Base-by-base conservation (phyloP, 2,797 vertebrate species). In the Pachyuromys duprasi region DNA sequence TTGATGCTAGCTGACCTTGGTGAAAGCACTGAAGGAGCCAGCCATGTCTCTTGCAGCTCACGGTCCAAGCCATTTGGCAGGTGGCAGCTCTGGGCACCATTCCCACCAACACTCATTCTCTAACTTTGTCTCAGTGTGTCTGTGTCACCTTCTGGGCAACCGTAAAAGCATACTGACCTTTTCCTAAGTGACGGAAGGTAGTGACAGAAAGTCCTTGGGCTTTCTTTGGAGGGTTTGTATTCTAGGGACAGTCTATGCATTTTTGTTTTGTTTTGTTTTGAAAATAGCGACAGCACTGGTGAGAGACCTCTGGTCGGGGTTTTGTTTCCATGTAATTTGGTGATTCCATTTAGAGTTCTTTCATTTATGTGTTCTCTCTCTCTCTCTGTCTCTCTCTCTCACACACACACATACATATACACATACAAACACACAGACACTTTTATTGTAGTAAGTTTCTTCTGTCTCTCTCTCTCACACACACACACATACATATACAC, bases 81-180 rank as follows among this genome's bases (percentile, higher is more conserved):
- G 84, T 89, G 92, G 90, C 78, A 82, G 88, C 93, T 90, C 94
- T 93, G 95, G 96, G 95, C 94, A 97, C 60, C 4, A 11, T 94
- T 97, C 94, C 92, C 84, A 90, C n/a, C 0, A 0, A 20, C 24
- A 6, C 28, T 88, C 57, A 42, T 78, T 79, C 81, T 86, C 36
- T 22, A n/a, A n/a, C 76, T 74, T 74, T 60, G 67, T 90, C 80
- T 96, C 70, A 2, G 62, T 81, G 90, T 91, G 65, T 93, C 55
- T 31, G 55, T 0, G 0, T 57, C 45, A 67, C 81, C 87, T 76
- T 49, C 89, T 76, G 72, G 80, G 62, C 67, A 60, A 67, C 75
- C 63, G 11, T 31, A 83, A 96, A 93, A 86, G 86, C 69, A 83
- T 0, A 3, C 26, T 49, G 93, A 92, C 74, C 78, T 91, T 86